A percentile compares a stretch with the other conserved stretches of the same genome.
These are phyloP conservation scores for Zoanthus gigantus DNA, from an alignment of 92 coral and sea anemone species.

Conservation along the genomic window DNA sequence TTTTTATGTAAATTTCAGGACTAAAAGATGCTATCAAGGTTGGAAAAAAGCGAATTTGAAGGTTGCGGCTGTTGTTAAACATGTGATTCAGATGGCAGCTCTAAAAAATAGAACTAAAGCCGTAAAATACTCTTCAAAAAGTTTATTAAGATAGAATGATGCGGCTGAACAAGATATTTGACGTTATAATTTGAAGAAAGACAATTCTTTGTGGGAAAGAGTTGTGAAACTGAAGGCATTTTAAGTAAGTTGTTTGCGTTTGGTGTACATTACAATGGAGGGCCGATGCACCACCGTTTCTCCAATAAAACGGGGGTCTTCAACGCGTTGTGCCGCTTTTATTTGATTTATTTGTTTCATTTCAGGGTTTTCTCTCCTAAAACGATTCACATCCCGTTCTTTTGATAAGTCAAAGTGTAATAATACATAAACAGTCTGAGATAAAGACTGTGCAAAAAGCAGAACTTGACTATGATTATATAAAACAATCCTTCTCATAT, in stretches of 20 bases:
- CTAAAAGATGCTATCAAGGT: slow-evolving; percentile 59
- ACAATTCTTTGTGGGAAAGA: slow-evolving; percentile 80
- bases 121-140: slow-evolving; percentile 44
- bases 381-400: slow-evolving; percentile 26
- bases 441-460: slow-evolving; percentile 80
- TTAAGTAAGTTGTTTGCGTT: slow-evolving; percentile 88
- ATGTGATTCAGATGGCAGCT: slow-evolving; percentile 54
- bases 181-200: slow-evolving; percentile 78
- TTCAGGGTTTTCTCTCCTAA: slow-evolving; percentile 40
- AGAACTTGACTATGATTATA: neutral
- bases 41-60: slow-evolving; percentile 61
- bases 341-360: slow-evolving; percentile 51
- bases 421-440: slow-evolving; percentile 92
- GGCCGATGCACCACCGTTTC: slow-evolving; percentile 66
- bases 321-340: slow-evolving; percentile 67
- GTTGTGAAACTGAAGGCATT: slow-evolving; percentile 76
- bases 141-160: slow-evolving; percentile 36
- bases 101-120: slow-evolving; percentile 43
- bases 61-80: slow-evolving; percentile 56
- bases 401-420: slow-evolving; percentile 12
- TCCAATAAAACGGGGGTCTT: slow-evolving; percentile 86
- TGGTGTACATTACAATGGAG: slow-evolving; percentile 32
- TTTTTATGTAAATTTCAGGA: slow-evolving; percentile 86
- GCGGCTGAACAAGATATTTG: slow-evolving; percentile 52
- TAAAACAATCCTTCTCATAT: neutral